phyloP scores from a whole-genome alignment of 2,797 vertebrate species.

The Oceanodroma leucorhoa region DNA sequence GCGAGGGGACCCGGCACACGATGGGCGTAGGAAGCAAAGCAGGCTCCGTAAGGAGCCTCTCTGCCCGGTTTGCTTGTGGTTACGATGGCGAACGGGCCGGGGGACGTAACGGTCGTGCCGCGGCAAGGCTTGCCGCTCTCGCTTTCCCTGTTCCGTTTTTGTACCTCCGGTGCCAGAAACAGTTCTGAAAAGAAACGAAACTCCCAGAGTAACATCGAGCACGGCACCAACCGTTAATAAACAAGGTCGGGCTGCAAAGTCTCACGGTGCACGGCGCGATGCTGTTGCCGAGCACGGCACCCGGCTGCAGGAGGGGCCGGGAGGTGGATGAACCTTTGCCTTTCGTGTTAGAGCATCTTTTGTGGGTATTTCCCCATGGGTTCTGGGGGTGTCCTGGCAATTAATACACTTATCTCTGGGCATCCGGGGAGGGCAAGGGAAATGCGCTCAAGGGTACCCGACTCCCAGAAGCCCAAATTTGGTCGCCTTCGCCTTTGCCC shows the following conservation, averaged over 20 bases:
- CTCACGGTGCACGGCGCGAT: accelerated
- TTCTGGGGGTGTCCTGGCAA: accelerated
- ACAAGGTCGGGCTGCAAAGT: accelerated
- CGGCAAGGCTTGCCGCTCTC: not conserved
- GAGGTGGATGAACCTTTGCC: not conserved
- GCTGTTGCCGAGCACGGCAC: accelerated
- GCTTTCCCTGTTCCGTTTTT: not conserved
- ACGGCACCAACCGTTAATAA: accelerated
- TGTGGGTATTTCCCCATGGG: accelerated
- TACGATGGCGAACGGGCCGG: accelerated
- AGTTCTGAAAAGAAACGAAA: not conserved
- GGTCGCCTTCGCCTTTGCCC: accelerated
- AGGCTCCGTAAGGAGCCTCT: not conserved
- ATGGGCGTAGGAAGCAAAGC: not conserved
- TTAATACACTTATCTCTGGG: not conserved
- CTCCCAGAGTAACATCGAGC: accelerated
- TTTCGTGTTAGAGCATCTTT: not conserved
- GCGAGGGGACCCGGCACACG: accelerated
- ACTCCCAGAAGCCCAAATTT: not conserved
- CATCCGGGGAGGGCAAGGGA: not conserved
- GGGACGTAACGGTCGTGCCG: accelerated
- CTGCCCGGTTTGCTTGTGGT: not conserved
- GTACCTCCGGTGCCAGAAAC: not conserved
- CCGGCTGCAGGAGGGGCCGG: accelerated
- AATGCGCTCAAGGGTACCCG: accelerated